Evolutionary conservation across 1,140 invertebrate genomes (phyloP).

Genomic region (Eciton burchellii): DNA sequence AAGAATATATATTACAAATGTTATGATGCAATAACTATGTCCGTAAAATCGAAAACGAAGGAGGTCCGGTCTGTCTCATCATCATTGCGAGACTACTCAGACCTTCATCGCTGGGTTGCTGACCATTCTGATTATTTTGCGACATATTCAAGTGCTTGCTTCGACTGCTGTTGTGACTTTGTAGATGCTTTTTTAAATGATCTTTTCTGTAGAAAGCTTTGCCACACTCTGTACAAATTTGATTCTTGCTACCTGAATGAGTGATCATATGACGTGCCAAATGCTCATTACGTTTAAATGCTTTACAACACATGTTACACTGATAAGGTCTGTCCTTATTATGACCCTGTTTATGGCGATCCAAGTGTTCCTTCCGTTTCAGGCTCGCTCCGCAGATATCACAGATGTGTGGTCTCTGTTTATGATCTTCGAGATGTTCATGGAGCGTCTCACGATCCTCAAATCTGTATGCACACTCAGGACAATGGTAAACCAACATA

Average conservation of each 20-base stretch:
- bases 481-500: conserved; percentile 82
- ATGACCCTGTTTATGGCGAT: conserved; percentile 89
- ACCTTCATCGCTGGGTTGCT: conserved; percentile 78
- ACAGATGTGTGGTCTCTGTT: conserved; percentile 84
- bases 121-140: conserved; percentile 71
- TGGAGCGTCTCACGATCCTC: conserved; percentile 82
- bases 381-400: conserved; percentile 89
- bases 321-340: conserved; percentile 86
- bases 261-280: conserved; percentile 86
- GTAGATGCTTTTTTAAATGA: conserved; percentile 87
- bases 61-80: conserved; percentile 82
- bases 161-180: conserved; percentile 84
- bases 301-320: conserved; percentile 86
- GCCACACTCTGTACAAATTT: conserved; percentile 87
- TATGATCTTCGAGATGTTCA: conserved; percentile 83
- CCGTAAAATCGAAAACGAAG: conserved; percentile 82
- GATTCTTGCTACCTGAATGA: conserved; percentile 86
- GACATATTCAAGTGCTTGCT: conserved; percentile 72
- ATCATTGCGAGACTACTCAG: conserved; percentile 81
- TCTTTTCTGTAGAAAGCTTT: conserved; percentile 88
- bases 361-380: conserved; percentile 93
- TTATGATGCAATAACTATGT: conserved; percentile 74
- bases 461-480: conserved; percentile 84
- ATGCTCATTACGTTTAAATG: conserved; percentile 87
- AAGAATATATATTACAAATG: conserved; percentile 38